Evolutionary conservation across 2,888 invertebrate species (phyloP).

Genomic region (Sesia bembeciformis): DNA sequence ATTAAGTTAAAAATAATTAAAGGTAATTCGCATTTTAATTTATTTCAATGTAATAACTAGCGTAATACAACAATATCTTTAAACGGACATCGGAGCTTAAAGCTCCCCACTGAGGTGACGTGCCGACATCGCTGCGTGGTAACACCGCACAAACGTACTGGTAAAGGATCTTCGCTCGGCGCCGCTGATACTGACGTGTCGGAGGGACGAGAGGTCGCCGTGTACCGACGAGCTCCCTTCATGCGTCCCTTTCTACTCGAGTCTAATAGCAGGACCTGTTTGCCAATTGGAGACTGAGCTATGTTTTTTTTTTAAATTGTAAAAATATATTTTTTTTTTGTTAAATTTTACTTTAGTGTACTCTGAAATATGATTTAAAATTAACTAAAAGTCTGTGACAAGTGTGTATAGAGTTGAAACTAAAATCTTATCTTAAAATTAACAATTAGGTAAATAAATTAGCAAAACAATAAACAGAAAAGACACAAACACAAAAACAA

Average conservation of each 20-base stretch:
- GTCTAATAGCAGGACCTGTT: constrained; percentile 72
- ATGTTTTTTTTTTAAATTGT: background rate
- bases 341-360: no score
- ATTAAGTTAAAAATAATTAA: no score
- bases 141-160: constrained; percentile 59
- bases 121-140: constrained; percentile 45
- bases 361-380: no score
- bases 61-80: background rate
- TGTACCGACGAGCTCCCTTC: constrained; percentile 57
- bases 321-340: no score
- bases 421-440: no score
- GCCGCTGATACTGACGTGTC: constrained; percentile 67
- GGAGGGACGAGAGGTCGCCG: constrained; percentile 62
- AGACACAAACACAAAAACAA: no score
- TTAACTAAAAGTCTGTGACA: no score
- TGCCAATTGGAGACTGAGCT: constrained; percentile 52
- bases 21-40: no score
- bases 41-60: no score
- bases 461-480: no score
- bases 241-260: constrained; percentile 63
- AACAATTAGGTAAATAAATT: no score
- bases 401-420: no score
- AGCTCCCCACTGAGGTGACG: background rate
- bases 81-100: background rate
- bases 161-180: constrained; percentile 66